phyloP scores from a whole-genome alignment of 2,797 vertebrate genomes.

The Cyprinodon diabolis region DNA sequence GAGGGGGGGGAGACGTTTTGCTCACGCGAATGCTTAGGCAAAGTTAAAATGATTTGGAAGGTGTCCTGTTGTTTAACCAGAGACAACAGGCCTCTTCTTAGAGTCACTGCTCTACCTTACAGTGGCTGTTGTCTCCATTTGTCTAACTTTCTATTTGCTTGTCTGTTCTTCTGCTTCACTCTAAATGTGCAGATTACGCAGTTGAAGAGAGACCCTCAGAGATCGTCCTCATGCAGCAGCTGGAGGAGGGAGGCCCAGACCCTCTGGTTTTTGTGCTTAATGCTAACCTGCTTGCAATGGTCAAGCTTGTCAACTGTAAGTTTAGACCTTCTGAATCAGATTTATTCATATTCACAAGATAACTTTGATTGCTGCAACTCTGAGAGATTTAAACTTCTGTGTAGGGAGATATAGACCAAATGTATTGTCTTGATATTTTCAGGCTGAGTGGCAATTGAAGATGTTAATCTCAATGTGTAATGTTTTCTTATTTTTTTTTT shows the following conservation, averaged over 20 bases:
- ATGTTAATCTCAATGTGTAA: no score
- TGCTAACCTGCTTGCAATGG: constrained; percentile 97
- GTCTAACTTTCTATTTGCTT: constrained; percentile 24
- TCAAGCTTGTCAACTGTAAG: constrained; percentile 99
- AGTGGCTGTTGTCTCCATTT: constrained; percentile 9
- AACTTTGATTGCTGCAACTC: background rate
- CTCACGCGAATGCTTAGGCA: constrained; percentile 8
- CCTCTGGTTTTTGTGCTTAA: constrained; percentile 99
- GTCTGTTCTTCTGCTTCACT: constrained; percentile 11
- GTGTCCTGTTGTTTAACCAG: constrained; percentile 5
- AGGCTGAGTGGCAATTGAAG: no score
- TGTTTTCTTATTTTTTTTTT: no score
- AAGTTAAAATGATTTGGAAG: constrained; percentile 5
- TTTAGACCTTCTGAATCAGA: background rate
- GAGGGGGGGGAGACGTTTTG: background rate
- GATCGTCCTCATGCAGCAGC: constrained; percentile 94
- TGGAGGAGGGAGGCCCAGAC: constrained; percentile 94
- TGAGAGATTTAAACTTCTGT: no score
- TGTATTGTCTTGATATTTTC: no score
- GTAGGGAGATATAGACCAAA: no score
- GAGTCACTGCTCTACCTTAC: constrained; percentile 18
- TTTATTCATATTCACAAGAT: background rate
- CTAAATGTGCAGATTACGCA: constrained; percentile 86
- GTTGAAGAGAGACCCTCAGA: constrained; percentile 96
- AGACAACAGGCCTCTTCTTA: background rate